phyloP scores from a whole-genome alignment of 2,113 vertebrate species.

The Procapra przewalskii region DNA sequence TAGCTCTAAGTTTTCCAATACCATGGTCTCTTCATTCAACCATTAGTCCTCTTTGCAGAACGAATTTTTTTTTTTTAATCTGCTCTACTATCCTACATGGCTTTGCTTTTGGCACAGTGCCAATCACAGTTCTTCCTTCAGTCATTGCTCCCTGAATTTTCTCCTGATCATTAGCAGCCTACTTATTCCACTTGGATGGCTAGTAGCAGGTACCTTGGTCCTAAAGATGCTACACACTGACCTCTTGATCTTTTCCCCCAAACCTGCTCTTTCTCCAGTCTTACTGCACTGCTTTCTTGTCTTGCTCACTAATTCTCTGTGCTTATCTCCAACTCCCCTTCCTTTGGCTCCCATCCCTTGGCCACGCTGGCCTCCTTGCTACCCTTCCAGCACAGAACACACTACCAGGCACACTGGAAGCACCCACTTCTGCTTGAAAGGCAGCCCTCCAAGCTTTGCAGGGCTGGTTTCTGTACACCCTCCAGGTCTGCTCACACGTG shows the following conservation, averaged over 20 bases:
- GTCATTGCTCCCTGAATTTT: not conserved
- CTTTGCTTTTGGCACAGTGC: accelerated
- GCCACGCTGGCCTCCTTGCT: too few relatives aligned
- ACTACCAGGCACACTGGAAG: not conserved
- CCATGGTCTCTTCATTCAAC: accelerated
- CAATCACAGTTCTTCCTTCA: not conserved
- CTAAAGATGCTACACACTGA: not conserved
- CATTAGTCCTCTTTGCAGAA: not conserved
- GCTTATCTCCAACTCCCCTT: accelerated
- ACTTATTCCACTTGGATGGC: not conserved
- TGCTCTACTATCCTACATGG: not conserved
- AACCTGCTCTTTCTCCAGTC: not conserved
- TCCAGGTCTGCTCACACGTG: not conserved
- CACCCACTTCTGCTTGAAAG: not conserved
- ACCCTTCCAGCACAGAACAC: not conserved
- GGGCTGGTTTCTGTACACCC: not conserved
- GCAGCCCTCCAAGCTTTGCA: accelerated
- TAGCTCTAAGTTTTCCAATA: not conserved
- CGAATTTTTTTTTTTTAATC: not conserved
- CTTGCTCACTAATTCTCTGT: not conserved
- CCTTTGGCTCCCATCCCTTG: not conserved
- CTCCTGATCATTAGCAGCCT: not conserved
- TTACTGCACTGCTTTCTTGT: not conserved
- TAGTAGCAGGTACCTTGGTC: not conserved
- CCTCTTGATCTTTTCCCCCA: not conserved